A percentile compares a stretch with the other conserved stretches of the same genome.
Evolutionary conservation across 53 echinoderm and acorn worm genomes (phyloP).

Genomic region (Holothuria scabra): DNA sequence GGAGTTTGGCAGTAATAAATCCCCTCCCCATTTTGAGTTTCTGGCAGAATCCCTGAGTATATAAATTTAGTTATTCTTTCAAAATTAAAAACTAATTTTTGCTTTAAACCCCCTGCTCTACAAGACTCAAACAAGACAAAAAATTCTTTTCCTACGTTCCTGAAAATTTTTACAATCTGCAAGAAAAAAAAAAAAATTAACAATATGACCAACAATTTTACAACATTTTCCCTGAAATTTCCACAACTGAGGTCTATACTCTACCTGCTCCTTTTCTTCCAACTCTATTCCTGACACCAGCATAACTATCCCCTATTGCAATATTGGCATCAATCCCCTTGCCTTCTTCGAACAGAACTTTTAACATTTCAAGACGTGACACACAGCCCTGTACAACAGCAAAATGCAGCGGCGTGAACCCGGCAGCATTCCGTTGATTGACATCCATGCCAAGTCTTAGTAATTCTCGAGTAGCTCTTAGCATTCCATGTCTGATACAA

Average conservation of each 20-base stretch:
- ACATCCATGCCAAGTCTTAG: slow-evolving; percentile 68
- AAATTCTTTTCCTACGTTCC: no score
- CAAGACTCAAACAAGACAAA: no score
- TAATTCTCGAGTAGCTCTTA: slow-evolving; percentile 66
- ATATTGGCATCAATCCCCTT: slow-evolving; percentile 68
- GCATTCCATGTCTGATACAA: slow-evolving; percentile 72
- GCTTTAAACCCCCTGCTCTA: background rate
- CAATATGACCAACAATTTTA: no score
- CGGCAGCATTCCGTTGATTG: slow-evolving; percentile 67
- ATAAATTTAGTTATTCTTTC: background rate
- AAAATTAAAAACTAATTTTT: background rate
- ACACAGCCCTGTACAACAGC: slow-evolving; percentile 65
- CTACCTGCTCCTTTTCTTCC: slow-evolving; percentile 40
- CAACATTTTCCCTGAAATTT: no score
- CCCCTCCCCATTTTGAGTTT: no score
- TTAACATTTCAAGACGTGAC: slow-evolving; percentile 59
- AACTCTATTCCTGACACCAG: slow-evolving; percentile 30
- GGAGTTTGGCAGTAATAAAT: no score
- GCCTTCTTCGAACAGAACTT: slow-evolving; percentile 69
- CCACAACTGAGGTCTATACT: no score
- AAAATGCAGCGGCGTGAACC: slow-evolving; percentile 74
- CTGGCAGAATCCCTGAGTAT: no score
- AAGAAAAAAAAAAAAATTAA: no score
- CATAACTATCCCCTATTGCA: slow-evolving; percentile 37
- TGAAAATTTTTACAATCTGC: no score